A percentile compares a stretch with the other conserved stretches of the same genome.
Evolutionary conservation across 1,140 invertebrate genomes (phyloP).

Genomic region (Matsumurasca onukii): DNA sequence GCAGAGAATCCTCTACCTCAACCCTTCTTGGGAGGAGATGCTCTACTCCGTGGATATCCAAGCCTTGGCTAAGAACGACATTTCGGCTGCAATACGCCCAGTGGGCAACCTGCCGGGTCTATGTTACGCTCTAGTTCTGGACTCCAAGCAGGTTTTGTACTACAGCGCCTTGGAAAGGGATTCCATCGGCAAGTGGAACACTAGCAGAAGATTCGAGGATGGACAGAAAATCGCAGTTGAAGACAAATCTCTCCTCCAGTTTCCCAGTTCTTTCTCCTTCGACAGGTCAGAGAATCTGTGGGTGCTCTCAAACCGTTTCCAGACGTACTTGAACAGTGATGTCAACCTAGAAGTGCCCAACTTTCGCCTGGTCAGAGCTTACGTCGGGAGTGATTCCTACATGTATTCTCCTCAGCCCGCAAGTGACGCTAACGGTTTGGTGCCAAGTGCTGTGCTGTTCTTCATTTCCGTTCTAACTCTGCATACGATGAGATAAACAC

Average conservation of each 20-base stretch:
- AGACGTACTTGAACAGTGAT: constrained; percentile 55
- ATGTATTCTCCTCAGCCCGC: constrained; percentile 49
- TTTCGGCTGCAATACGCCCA: not conserved
- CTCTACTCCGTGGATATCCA: constrained; percentile 60
- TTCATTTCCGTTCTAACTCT: not conserved
- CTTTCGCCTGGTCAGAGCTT: constrained; percentile 59
- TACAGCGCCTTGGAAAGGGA: constrained; percentile 64
- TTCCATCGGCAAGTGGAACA: constrained; percentile 66
- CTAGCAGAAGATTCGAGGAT: constrained; percentile 45
- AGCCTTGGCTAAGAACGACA: constrained; percentile 49
- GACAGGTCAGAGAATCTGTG: constrained; percentile 63
- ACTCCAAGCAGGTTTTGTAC: constrained; percentile 62
- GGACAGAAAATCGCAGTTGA: constrained; percentile 58
- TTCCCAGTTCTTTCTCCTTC: constrained; percentile 69
- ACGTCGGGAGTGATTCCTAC: constrained; percentile 60
- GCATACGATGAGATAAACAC: not conserved
- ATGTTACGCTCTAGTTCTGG: constrained; percentile 44
- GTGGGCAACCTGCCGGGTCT: constrained; percentile 30
- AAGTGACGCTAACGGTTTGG: not conserved
- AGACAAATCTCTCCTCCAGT: constrained; percentile 64
- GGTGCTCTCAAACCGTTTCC: constrained; percentile 64
- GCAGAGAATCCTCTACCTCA: constrained; percentile 61
- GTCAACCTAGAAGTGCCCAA: constrained; percentile 56
- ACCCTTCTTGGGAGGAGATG: constrained; percentile 61
- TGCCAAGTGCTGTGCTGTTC: not conserved